Percentiles rank a stretch among this genome's conserved stretches.
phyloP scores from a whole-genome alignment of 2,113 vertebrate genomes.

The Brienomyrus longianalis region DNA sequence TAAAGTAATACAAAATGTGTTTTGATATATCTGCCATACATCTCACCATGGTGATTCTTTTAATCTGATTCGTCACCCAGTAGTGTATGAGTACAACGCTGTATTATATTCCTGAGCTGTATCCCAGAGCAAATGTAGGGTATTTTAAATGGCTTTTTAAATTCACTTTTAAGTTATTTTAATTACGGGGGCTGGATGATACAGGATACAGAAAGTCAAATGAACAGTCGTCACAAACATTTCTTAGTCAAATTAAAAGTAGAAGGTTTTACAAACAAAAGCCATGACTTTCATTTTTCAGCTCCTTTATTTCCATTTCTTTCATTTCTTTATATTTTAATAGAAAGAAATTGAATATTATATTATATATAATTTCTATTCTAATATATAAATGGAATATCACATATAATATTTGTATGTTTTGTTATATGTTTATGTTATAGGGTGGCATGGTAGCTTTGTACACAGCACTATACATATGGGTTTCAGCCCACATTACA shows the following conservation, averaged over 20 bases:
- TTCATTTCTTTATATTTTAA: not conserved
- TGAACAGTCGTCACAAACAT: not conserved
- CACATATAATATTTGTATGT: not conserved
- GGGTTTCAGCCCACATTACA: not conserved
- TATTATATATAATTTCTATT: not conserved
- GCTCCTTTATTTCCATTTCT: not conserved
- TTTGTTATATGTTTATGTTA: not conserved
- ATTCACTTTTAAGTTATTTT: not conserved
- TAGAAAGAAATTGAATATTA: not conserved
- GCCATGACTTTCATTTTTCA: not conserved
- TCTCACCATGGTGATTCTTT: not conserved
- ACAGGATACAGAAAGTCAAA: not conserved
- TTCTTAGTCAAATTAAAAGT: constrained; percentile 16
- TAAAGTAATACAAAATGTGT: not conserved
- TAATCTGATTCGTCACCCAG: not conserved
- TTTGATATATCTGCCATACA: not conserved
- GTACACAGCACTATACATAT: not conserved
- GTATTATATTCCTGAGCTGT: not conserved
- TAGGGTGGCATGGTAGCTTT: not conserved
- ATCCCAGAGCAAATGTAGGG: not conserved
- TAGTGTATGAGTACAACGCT: not conserved
- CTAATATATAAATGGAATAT: not conserved
- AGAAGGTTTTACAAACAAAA: not conserved
- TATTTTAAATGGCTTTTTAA: not conserved
- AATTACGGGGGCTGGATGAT: not conserved